A percentile compares a stretch with the other conserved stretches of the same genome.
Evolutionary conservation across 2,113 vertebrate species (phyloP).

Genomic region (Tetrao urogallus): DNA sequence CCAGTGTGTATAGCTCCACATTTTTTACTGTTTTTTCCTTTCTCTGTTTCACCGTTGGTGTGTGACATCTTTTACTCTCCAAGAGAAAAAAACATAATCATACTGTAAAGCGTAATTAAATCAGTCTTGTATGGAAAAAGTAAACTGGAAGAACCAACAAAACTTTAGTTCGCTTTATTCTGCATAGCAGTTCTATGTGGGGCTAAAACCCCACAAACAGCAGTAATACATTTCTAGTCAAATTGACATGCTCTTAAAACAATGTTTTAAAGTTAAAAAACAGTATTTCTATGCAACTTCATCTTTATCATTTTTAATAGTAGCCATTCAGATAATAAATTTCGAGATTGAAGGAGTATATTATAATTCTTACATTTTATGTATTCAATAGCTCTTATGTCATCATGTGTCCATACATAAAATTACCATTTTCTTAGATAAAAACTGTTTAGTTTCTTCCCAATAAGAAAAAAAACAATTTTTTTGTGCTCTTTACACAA

Average conservation of each 20-base stretch:
- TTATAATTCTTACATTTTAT: not conserved
- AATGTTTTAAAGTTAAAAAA: not conserved
- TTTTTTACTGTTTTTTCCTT: not conserved
- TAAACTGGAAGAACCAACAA: not conserved
- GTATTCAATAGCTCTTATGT: not conserved
- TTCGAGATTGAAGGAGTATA: not conserved
- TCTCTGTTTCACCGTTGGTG: not conserved
- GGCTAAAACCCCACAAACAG: not conserved
- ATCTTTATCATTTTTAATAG: not conserved
- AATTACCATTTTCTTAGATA: not conserved
- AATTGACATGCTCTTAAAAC: not conserved
- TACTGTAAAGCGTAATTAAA: not conserved
- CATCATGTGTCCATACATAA: not conserved
- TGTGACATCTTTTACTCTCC: not conserved
- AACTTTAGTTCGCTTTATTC: not conserved
- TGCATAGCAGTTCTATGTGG: not conserved
- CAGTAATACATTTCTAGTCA: not conserved
- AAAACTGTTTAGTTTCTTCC: not conserved
- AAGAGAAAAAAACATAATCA: not conserved
- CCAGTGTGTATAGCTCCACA: fast-evolving
- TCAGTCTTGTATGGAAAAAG: not conserved
- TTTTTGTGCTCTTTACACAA: not conserved
- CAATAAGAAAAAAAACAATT: not conserved
- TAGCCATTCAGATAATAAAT: not conserved
- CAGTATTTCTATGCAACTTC: not conserved